A percentile compares a stretch with the other conserved stretches of the same genome.
These are phyloP conservation scores for Probosciger aterrimus DNA, from an alignment of 2,113 vertebrate species.

Conservation along the genomic window DNA sequence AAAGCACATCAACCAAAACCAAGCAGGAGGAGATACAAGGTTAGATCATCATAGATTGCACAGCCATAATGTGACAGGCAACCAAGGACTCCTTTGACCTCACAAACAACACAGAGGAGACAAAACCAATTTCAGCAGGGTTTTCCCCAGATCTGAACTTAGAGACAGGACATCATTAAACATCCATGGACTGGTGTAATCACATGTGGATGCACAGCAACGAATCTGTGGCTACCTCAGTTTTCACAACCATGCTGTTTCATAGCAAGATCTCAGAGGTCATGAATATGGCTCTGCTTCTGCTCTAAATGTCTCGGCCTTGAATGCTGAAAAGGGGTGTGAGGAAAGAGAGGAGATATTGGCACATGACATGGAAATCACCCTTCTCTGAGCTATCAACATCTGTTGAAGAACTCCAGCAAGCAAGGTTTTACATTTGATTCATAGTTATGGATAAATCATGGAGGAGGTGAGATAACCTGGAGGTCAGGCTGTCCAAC, in stretches of 20 bases:
- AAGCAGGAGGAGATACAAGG: background rate
- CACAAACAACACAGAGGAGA: background rate
- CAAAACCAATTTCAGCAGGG: background rate
- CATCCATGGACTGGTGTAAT: fast-evolving
- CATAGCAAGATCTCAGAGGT: background rate
- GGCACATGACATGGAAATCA: background rate
- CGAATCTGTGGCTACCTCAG: fast-evolving
- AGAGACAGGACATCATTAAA: background rate
- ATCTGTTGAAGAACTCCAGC: background rate
- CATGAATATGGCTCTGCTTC: fast-evolving
- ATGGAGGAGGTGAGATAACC: background rate
- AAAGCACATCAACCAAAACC: background rate
- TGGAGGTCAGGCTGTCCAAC: background rate
- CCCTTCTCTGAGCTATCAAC: background rate
- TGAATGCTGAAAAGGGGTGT: background rate
- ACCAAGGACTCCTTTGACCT: background rate
- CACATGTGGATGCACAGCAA: fast-evolving
- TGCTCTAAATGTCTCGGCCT: fast-evolving
- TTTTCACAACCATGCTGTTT: background rate
- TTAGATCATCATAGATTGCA: background rate
- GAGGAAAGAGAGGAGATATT: background rate
- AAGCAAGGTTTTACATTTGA: fast-evolving
- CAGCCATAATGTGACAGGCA: background rate
- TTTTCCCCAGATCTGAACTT: background rate
- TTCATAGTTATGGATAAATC: background rate